Base-by-base conservation (phyloP, 1,140 invertebrate species). In the Penaeus chinensis region DNA sequence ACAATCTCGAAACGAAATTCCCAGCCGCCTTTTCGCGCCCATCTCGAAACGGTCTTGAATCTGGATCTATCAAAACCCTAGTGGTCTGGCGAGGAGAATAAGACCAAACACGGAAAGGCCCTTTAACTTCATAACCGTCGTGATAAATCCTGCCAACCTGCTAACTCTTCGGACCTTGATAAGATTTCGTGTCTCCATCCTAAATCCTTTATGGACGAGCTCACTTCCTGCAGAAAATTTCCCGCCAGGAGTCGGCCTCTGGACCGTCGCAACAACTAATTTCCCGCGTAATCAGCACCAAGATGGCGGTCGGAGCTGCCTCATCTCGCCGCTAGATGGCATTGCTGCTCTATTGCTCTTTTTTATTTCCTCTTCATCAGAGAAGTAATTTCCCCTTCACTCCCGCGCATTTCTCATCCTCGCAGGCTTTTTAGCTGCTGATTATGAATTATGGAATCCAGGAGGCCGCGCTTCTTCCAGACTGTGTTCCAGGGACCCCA, bases 241-340 rank as follows among this genome's bases (percentile, higher is more conserved):
- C 66, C 71, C 84, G 54, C 47, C 61, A 84, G 76, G 76, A 66
- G 66, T n/a, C 42, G 47, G 63, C 63, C 76, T 60, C 61, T 37
- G 65, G 47, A 47, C 63, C 65, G 74, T 37, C 87, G 71, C 63
- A 84, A 89, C 74, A 89, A 89, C 87, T 89, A 89, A 89, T 89
- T 89, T 89, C 87, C 87, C 81, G 60, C 87, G 82, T 89, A 89
- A 89, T 89, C 87, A 89, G 82, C 71, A 89, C 76, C 87, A 89
- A 89, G 82, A 89, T 84, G 87, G 87, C 82, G 60, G 32, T 61
- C 47, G 27, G 76, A 82, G 37, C 74, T 79, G 66, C 82, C 78
- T 84, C 62, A 89, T 89, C 74, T 84, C 82, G 62, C 82, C 87
- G 82, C 65, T 76, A 87, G 85, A 87, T 81, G 85, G 66, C 85